Evolutionary conservation across 2,113 vertebrate genomes (phyloP), one percentile per base, ranked within the genome.

Genomic region (Delphinus delphis): DNA sequence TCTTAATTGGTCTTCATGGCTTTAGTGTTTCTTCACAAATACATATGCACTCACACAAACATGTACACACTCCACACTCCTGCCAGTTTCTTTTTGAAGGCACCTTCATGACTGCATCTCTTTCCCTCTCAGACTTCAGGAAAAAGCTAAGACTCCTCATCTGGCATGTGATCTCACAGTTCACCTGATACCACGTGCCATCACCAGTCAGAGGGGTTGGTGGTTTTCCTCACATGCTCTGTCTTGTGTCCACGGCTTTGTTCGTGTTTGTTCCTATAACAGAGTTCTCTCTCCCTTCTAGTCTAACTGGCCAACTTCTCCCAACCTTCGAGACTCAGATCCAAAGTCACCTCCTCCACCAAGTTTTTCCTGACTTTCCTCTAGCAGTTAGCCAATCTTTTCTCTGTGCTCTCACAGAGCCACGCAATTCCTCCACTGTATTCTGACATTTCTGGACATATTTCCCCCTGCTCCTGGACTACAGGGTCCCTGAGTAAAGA

Each of bases 91-190:
- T 38, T n/a, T 87, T 53, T n/a, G 38, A 65, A 70, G 65, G 21
- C 4, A 11, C 0, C 0, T 25, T 21, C 31, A 4, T 15, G 31
- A 17, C 18, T 6, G 6, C 0, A 6, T 60, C 25, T 84, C 68
- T 26, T 86, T 76, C 91, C 63, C 28, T 2, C 26, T 88, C 60
- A 36, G 8, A 84, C 41, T 94, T 94, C 60, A 17, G 74, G 70
- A 87, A 33, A 38, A 41, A 55, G 28, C 67, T 50, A 7, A 38
- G 50, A 74, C 12, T 1, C 25, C 20, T 80, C 36, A 8, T 28
- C 62, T 18, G 25, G 15, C 36, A 15, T 9, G 31, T 4, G 12
- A 55, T 89, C 36, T 47, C 44, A 28, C 8, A 44, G 17, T 14
- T 8, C 8, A 7, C 21, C 38, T 2, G 2, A 55, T 3, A 20